Conservation (phyloP, 1,140 invertebrate species). For the Drosophila bipectinata region DNA sequence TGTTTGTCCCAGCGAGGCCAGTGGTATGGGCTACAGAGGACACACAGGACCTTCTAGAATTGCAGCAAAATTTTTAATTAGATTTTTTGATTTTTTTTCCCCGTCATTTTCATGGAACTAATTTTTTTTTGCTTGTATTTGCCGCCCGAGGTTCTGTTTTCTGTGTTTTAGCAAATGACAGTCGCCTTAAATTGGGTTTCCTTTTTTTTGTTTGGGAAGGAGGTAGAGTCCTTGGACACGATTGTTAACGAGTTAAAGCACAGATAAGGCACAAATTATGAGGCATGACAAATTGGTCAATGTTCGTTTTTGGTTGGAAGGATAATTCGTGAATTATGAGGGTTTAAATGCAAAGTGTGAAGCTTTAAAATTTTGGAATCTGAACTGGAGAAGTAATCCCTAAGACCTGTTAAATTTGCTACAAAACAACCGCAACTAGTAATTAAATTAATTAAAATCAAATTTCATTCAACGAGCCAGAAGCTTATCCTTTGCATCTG, state of each 20-base stretch:
- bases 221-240: slow-evolving; percentile 16
- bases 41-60: slow-evolving; percentile 33
- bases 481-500: slow-evolving; percentile 14
- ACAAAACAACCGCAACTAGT: background rate
- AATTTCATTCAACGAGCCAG: background rate
- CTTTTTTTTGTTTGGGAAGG: slow-evolving; percentile 4
- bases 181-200: slow-evolving; percentile 61
- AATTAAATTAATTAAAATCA: slow-evolving; percentile 41
- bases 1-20: slow-evolving; percentile 66
- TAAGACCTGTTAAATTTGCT: background rate
- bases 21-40: background rate
- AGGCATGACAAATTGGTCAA: slow-evolving; percentile 58
- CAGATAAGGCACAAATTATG: slow-evolving; percentile 59
- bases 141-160: slow-evolving; percentile 61
- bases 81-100: slow-evolving; percentile 66
- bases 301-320: slow-evolving; percentile 16
- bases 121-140: slow-evolving; percentile 20
- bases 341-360: background rate
- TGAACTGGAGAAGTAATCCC: too few species aligned
- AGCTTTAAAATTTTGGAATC: background rate
- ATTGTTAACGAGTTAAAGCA: slow-evolving; percentile 66
- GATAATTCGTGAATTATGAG: background rate
- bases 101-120: slow-evolving; percentile 41
- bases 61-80: slow-evolving; percentile 77
- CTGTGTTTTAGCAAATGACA: slow-evolving; percentile 67